Conservation (phyloP, 2,888 invertebrate species). For the Mesoligia furuncula region DNA sequence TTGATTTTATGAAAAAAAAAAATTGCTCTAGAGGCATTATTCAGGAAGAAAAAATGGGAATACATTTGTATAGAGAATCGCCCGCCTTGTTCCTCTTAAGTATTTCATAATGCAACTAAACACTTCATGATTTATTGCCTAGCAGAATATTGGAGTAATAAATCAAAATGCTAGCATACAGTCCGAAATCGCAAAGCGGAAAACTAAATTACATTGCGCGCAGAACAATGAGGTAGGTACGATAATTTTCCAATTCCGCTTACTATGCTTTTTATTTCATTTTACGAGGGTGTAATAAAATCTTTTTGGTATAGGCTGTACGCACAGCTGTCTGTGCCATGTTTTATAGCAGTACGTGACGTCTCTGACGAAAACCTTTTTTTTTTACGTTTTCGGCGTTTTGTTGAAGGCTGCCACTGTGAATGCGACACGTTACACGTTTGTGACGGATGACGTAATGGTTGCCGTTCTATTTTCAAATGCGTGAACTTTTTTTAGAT, state of each 20-base stretch:
- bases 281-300: conserved; percentile 51
- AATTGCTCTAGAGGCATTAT: no score
- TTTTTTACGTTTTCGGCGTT: conserved; percentile 12
- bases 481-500: conserved; percentile 33
- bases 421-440: conserved; percentile 34
- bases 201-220: conserved; percentile 31
- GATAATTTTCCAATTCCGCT: conserved; percentile 44
- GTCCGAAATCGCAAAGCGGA: conserved; percentile 36
- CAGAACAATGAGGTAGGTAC: conserved; percentile 30
- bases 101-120: conserved; percentile 10
- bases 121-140: conserved; percentile 10
- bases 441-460: conserved; percentile 45
- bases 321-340: conserved; percentile 28
- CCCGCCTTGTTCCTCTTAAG: no score
- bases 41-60: no score
- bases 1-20: no score
- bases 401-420: conserved; percentile 32
- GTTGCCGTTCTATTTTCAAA: conserved; percentile 49
- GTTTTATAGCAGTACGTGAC: conserved; percentile 43
- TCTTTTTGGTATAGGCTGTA: conserved; percentile 47
- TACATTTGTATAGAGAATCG: no score
- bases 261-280: conserved; percentile 34
- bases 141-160: conserved; percentile 21
- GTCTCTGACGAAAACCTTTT: conserved; percentile 13
- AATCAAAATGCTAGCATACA: conserved; percentile 32